These are phyloP conservation scores for Zaprionus inermis DNA, from an alignment of 1,140 invertebrate species.

Conservation along the genomic window DNA sequence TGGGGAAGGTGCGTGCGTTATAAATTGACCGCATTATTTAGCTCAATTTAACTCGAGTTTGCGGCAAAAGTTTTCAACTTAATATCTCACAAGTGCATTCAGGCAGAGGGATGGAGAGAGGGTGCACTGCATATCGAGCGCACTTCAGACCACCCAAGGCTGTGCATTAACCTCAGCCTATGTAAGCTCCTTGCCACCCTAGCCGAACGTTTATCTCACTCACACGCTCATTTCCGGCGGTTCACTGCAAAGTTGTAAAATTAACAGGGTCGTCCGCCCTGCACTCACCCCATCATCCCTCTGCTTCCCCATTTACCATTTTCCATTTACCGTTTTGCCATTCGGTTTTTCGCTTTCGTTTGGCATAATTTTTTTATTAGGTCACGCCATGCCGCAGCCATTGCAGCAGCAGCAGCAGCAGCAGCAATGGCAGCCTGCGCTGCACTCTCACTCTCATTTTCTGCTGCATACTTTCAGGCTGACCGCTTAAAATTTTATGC, in stretches of 20 bases:
- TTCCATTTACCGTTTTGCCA: slow-evolving; percentile 25
- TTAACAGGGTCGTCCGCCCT: slow-evolving; percentile 50
- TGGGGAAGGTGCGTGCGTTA: slow-evolving; percentile 48
- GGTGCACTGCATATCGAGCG: slow-evolving; percentile 57
- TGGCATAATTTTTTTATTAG: slow-evolving; percentile 80
- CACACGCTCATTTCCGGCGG: slow-evolving; percentile 53
- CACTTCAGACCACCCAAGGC: neutral
- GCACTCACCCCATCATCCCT: neutral
- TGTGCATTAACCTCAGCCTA: neutral
- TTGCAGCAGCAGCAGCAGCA: slow-evolving; percentile 43
- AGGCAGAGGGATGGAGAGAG: neutral
- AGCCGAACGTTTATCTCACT: slow-evolving; percentile 31
- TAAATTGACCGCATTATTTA: slow-evolving; percentile 83
- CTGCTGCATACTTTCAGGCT: slow-evolving; percentile 42
- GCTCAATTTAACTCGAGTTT: slow-evolving; percentile 76
- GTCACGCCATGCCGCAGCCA: slow-evolving; percentile 62
- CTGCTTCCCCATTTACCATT: slow-evolving; percentile 11
- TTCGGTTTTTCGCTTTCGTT: slow-evolving; percentile 70
- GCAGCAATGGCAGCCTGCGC: slow-evolving; percentile 11
- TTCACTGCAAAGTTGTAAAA: slow-evolving; percentile 42
- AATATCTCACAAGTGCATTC: slow-evolving; percentile 79
- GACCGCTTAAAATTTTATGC: slow-evolving; percentile 41
- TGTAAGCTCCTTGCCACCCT: neutral
- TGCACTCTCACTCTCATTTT: slow-evolving; percentile 36
- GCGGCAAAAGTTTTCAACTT: slow-evolving; percentile 77